Base-by-base conservation (phyloP, 2,113 vertebrate genomes). In the Equus przewalskii region DNA sequence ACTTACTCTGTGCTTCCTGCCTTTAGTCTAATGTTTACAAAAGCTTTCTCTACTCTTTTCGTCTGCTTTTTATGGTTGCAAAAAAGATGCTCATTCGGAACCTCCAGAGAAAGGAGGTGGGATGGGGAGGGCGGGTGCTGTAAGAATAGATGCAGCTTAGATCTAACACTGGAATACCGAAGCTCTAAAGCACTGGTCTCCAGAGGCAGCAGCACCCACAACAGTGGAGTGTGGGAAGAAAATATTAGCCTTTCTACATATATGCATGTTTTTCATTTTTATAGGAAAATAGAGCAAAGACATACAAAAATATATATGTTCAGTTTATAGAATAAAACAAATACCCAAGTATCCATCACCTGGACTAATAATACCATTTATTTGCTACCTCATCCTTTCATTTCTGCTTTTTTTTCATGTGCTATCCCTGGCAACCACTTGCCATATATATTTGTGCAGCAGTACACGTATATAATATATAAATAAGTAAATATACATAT, bases 31-130 rank as follows among this genome's bases (percentile, higher is more conserved):
- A 58, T 21, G 33, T 56, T 92, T 46, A 78, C 46, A 64, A 72
- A 72, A 72, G 30, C 26, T 46, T 64, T 65, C 21, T 19, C 33
- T 64, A 36, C 4, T 60, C 24, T 26, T 49, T 86, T 19, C 33
- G 30, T 60, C 21, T 44, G 26, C 3, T 13, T 84, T 62, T 88
- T n/a, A 9, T 15, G 76, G 18, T 12, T 76, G 11, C 12, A 70
- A 46, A 30, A 69, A 78, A 91, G 18, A 62, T 26, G 28, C 30
- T 83, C 49, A 56, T n/a, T 79, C 58, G 58, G 86, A 86, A 79
- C 15, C 33, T 83, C 22, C 10, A 7, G 80, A 67, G 28, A 79
- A 54, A 79, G 28, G 75, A 12, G 12, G 33, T 33, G 33, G 30
- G 8, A 12, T 62, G 4, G 28, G 14, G 22, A 51, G 28, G 75